Evolutionary conservation across 2,113 vertebrate genomes (phyloP).

Genomic region (Fulica atra): DNA sequence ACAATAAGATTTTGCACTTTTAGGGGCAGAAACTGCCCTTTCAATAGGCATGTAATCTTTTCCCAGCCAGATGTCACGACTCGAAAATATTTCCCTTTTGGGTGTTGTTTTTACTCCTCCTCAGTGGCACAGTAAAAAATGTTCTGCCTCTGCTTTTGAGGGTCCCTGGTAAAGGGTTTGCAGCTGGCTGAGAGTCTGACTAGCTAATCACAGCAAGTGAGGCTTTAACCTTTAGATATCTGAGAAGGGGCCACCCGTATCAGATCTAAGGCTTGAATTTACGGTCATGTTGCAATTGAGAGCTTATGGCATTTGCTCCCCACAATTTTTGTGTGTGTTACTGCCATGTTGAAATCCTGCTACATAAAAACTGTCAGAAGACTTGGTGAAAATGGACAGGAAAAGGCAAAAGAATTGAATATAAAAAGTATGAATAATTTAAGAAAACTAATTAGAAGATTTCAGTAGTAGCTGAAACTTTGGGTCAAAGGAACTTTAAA

Average conservation of each 20-base stretch:
- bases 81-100: neutral
- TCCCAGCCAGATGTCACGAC: neutral
- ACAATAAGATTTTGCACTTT: neutral
- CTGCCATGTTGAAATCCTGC: neutral
- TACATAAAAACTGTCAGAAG: neutral
- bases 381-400: neutral
- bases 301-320: neutral
- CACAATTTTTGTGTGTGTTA: neutral
- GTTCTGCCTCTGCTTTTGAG: neutral
- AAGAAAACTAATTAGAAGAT: neutral
- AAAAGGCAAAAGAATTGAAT: neutral
- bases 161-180: neutral
- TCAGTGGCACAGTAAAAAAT: neutral
- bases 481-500: neutral
- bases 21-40: neutral
- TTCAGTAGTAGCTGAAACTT: neutral
- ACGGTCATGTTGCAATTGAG: neutral
- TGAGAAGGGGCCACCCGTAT: neutral
- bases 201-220: conserved; percentile 8
- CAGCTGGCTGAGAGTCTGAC: neutral
- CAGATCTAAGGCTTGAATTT: neutral
- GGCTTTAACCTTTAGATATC: conserved; percentile 26
- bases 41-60: neutral
- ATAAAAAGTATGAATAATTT: neutral
- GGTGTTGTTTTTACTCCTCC: neutral